These are phyloP conservation scores for Acanthoscelides obtectus DNA, from an alignment of 2,888 invertebrate genomes.

Conservation along the genomic window DNA sequence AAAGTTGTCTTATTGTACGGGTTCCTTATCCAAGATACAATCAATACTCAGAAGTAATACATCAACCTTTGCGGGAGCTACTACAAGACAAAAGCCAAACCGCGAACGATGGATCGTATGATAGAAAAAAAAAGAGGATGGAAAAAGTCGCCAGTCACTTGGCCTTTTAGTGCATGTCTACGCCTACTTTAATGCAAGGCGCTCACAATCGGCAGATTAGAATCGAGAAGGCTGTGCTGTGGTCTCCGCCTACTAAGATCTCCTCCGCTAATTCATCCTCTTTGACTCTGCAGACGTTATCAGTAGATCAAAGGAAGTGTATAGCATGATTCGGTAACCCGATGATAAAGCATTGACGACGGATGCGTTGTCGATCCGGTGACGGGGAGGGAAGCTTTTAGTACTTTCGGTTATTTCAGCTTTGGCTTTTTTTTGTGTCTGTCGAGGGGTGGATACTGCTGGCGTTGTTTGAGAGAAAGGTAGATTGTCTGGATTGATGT, in stretches of 20 bases:
- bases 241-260: not conserved
- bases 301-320: not conserved
- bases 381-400: not conserved
- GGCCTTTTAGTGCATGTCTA: not conserved
- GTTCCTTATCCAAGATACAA: not conserved
- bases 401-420: not conserved
- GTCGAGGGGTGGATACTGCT: not conserved
- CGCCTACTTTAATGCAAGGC: not conserved
- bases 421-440: not conserved
- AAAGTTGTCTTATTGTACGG: not conserved
- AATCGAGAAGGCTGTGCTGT: not conserved
- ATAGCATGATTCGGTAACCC: not conserved
- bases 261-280: not conserved
- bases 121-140: not conserved
- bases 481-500: not conserved
- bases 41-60: not conserved
- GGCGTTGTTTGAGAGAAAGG: not conserved
- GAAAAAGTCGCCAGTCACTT: not conserved
- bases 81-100: not conserved
- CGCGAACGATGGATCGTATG: not conserved
- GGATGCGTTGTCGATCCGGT: not conserved
- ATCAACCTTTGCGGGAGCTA: not conserved
- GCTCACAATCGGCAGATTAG: not conserved
- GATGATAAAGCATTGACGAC: not conserved
- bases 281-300: not conserved